Evolutionary conservation across 2,888 invertebrate genomes (phyloP), one percentile per base, ranked within the genome.

Genomic region (Scelioninae gen. 1): DNA sequence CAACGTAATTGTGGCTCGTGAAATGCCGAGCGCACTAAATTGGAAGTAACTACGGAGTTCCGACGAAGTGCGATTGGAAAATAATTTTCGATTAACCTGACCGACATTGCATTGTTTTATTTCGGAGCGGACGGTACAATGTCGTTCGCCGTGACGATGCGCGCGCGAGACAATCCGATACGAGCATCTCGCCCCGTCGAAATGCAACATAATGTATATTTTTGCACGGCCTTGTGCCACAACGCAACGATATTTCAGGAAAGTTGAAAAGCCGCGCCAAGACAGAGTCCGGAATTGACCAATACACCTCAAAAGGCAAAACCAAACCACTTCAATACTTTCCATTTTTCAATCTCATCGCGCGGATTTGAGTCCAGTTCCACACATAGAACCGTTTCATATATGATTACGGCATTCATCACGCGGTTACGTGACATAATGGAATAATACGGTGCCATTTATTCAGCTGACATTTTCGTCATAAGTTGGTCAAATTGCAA

Each of bases 51-150:
- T 63, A 74, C 77, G 55, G 62, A 82, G 77, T 82, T 82, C 77
- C 82, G 77, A 72, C 76, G 71, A 76, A 77, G 66, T 68, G 82
- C 77, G 82, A 82, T 82, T 82, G 82, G 76, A 75, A 75, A 78
- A 83, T 79, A 75, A 83, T 79, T 83, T 79, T 79, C 75, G 83
- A 83, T 83, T 83, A 75, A 71, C 63, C 71, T 76, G 71, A 65
- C 74, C 82, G 74, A 78, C 74, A 75, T 82, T 82, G 47, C 74
- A 78, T 82, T 68, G 74, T 77, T 82, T 78, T 74, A 74, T 75
- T 75, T 81, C 75, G 68, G 68, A 68, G 56, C 56, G 65, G 62
- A 58, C 58, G 55, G 60, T 79, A 66, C 68, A 68, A 13, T 66
- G 72, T 51, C 58, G 51, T 58, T 47, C 11, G 49, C 8, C 51